phyloP scores from a whole-genome alignment of 2,888 invertebrate genomes.

The Incurvaria masculella region DNA sequence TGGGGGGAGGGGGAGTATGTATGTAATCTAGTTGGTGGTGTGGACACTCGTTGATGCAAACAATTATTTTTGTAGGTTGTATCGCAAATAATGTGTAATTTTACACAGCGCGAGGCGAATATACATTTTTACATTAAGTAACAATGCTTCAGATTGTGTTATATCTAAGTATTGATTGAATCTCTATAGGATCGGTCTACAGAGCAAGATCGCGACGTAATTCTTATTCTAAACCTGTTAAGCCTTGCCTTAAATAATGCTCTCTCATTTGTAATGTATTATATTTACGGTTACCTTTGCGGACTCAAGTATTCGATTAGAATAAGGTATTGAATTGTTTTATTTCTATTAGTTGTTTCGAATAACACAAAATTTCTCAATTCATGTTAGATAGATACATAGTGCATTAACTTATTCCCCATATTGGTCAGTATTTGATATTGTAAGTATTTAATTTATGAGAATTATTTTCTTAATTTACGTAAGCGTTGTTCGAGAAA shows the following conservation, averaged over 20 bases:
- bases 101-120: not conserved
- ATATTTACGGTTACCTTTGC: slow-evolving; percentile 53
- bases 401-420: slow-evolving; percentile 30
- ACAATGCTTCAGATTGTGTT: not conserved
- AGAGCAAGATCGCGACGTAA: not conserved
- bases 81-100: not conserved
- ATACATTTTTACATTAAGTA: not conserved
- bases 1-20: no score
- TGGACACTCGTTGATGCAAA: not conserved
- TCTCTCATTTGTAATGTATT: slow-evolving; percentile 50
- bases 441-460: not conserved
- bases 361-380: slow-evolving; percentile 4
- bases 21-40: no score
- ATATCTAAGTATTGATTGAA: not conserved
- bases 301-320: slow-evolving; percentile 54
- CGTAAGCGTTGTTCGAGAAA: not conserved
- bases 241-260: slow-evolving; percentile 52
- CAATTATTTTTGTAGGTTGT: not conserved
- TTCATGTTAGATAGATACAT: slow-evolving; percentile 10
- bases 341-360: slow-evolving; percentile 20
- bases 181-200: not conserved
- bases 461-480: not conserved
- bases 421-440: slow-evolving; percentile 53
- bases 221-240: slow-evolving; percentile 13
- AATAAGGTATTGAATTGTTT: slow-evolving; percentile 36